Evolutionary conservation across 1,140 invertebrate species (phyloP), one percentile per base, ranked within the genome.

Genomic region (Papilio glaucus): DNA sequence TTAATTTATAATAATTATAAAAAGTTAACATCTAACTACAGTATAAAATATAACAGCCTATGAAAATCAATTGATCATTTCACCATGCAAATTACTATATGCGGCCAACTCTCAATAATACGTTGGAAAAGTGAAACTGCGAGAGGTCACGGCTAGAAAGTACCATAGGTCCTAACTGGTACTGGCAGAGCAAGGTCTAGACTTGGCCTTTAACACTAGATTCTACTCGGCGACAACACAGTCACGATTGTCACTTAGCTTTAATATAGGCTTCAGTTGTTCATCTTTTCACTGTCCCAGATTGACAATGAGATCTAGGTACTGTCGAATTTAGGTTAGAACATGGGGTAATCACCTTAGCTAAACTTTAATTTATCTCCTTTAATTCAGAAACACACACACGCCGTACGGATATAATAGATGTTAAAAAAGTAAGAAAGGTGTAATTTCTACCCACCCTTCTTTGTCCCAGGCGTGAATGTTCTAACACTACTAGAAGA

Each of bases 181-280:
- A 15, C 9, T 65, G 45, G n/a, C 13, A 65, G 7, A 38, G 62
- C 18, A 39, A 65, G 62, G 62, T 65, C 33, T 41, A 37, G 60
- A 62, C 26, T 37, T 65, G 37, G 37, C 62, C 29, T 65, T 21
- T 65, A 39, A 65, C 62, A 37, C 62, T 38, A 65, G 62, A 65
- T 65, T 18, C 33, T 37, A 39, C 37, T 4, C 10, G 5, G 29
- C 15, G 62, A 65, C 15, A 63, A 39, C 13, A n/a, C 0, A 61
- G 24, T 61, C 60, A 62, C 60, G 60, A 62, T 62, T 62, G 60
- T 37, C 60, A 37, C 60, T 12, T 37, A 62, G 33, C 24, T 57
- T 57, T 18, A 49, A 49, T 57, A 9, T 12, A 49, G 18, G 1
- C 15, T 13, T 57, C 9, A 57, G 9, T 13, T 33, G 29, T 33